These are phyloP conservation scores for Pteronotus mesoamericanus DNA, from an alignment of 2,797 vertebrate genomes.

Conservation along the genomic window DNA sequence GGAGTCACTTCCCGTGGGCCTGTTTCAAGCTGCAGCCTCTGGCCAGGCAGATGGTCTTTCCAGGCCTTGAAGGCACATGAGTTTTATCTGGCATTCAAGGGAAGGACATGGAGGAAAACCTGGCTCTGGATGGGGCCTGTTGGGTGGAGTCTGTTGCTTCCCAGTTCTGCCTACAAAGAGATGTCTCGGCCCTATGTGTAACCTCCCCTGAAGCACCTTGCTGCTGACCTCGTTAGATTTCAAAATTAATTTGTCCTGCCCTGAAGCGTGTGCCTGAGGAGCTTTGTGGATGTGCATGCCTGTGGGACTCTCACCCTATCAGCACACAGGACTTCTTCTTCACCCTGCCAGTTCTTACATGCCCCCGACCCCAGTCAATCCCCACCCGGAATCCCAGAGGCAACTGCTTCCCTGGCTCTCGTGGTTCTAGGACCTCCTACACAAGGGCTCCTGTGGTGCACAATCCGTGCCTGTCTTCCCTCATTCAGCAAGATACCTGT, in stretches of 20 bases:
- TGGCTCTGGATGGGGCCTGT: neutral
- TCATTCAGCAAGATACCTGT: accelerated
- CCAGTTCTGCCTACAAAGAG: neutral
- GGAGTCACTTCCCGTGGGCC: accelerated
- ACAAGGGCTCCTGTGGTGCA: accelerated
- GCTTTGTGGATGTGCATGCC: neutral
- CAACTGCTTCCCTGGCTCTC: neutral
- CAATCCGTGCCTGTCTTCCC: accelerated
- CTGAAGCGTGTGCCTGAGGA: neutral
- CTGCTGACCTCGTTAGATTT: neutral
- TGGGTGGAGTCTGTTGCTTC: neutral
- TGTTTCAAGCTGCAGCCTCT: too few species aligned
- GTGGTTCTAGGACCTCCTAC: neutral
- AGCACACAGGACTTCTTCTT: neutral
- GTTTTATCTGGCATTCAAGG: neutral
- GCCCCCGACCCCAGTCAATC: neutral
- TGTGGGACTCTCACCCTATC: neutral
- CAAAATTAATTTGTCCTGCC: neutral
- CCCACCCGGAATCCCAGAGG: neutral
- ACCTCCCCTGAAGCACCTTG: neutral
- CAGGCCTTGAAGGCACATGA: neutral
- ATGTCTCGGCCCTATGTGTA: neutral
- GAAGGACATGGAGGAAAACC: neutral
- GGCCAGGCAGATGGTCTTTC: neutral
- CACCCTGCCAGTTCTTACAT: accelerated